Evolutionary conservation across 2,797 vertebrate species (phyloP).

Genomic region (Taeniopygia guttata): DNA sequence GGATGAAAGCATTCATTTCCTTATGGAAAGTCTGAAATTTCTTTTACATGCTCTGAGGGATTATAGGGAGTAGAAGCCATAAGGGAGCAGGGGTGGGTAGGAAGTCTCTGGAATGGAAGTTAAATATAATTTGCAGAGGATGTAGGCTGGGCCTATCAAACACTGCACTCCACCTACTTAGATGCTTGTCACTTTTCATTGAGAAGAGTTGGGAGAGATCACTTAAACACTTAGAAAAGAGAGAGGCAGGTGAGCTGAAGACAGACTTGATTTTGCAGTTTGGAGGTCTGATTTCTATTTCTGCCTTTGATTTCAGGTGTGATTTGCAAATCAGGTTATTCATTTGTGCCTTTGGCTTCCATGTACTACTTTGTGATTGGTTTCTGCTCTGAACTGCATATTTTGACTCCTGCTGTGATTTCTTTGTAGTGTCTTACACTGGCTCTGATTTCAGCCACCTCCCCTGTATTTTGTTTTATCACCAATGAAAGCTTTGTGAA

Average conservation of each 20-base stretch:
- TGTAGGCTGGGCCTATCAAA: background rate
- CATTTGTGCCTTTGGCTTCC: background rate
- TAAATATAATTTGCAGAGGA: background rate
- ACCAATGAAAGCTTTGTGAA: background rate
- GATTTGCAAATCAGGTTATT: background rate
- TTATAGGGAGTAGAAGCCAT: background rate
- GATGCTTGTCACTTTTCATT: background rate
- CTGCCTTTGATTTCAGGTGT: background rate
- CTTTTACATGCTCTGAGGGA: background rate
- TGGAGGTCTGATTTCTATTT: background rate
- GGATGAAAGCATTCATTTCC: background rate
- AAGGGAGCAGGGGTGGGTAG: background rate
- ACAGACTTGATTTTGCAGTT: background rate
- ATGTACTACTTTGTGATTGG: background rate
- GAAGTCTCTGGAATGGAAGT: background rate
- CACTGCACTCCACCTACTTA: background rate
- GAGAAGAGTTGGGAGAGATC: background rate
- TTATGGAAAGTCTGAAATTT: background rate
- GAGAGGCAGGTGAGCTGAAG: background rate
- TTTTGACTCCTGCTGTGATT: background rate
- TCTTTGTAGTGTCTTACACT: background rate
- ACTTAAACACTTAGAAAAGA: background rate
- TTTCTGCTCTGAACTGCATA: background rate
- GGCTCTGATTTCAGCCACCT: background rate
- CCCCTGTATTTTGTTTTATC: background rate